A percentile compares a stretch with the other conserved stretches of the same genome.
These are phyloP conservation scores for Lutjanus argentimaculatus DNA, from an alignment of 2,797 vertebrate genomes.

Conservation along the genomic window DNA sequence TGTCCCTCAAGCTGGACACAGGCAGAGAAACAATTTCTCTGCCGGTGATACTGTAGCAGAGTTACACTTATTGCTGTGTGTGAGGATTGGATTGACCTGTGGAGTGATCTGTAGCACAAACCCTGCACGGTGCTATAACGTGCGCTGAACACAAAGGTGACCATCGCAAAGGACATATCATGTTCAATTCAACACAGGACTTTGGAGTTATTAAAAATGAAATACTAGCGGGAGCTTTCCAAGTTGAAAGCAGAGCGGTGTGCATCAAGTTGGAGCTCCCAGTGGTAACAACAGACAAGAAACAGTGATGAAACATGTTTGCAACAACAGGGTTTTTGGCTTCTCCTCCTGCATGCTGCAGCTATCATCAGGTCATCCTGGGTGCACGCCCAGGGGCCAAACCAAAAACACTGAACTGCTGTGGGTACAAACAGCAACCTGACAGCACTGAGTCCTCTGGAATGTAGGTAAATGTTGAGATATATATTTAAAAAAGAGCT, in stretches of 20 bases:
- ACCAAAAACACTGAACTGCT: not conserved
- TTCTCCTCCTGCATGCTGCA: conserved; percentile 15
- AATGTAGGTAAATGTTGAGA: not conserved
- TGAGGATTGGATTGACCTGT: not conserved
- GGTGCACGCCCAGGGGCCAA: not conserved
- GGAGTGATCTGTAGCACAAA: not conserved
- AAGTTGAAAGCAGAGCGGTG: not conserved
- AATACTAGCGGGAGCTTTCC: not conserved
- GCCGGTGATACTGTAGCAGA: not conserved
- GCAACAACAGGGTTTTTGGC: conserved; percentile 34
- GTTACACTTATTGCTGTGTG: not conserved
- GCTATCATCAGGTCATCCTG: not conserved
- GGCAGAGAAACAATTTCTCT: not conserved
- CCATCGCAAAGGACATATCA: not conserved
- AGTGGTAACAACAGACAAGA: conserved; percentile 2
- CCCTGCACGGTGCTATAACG: not conserved
- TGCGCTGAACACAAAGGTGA: not conserved
- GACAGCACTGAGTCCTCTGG: not conserved
- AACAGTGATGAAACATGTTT: conserved; percentile 59
- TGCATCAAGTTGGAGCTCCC: not conserved
- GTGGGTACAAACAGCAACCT: not conserved
- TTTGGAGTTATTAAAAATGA: not conserved
- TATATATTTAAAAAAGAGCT: not conserved
- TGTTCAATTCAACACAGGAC: not conserved
- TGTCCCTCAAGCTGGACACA: not conserved